These are phyloP conservation scores for Oophaga sylvatica DNA, from an alignment of 2,797 vertebrate species.

Conservation along the genomic window DNA sequence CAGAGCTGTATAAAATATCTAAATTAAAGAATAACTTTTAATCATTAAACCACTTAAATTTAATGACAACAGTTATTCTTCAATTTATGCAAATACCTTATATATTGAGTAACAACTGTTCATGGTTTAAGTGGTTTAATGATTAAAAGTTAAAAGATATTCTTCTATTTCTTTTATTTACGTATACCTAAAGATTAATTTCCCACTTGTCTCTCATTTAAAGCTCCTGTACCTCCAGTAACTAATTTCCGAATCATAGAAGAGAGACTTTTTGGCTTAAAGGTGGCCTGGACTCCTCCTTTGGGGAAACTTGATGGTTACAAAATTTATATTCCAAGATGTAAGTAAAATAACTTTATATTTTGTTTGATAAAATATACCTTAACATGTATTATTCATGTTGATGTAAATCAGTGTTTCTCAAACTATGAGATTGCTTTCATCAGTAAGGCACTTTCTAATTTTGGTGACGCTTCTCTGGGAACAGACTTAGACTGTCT, in stretches of 20 bases:
- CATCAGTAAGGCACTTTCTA: too few species aligned
- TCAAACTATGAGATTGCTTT: too few species aligned
- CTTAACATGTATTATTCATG: too few species aligned
- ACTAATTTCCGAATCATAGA: conserved; percentile 86
- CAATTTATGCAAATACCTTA: background rate
- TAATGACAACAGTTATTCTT: background rate
- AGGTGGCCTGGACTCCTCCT: conserved; percentile 82
- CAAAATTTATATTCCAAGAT: conserved; percentile 86
- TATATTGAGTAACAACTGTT: background rate
- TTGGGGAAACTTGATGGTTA: conserved; percentile 79
- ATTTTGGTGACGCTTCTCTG: too few species aligned
- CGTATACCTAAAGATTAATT: background rate
- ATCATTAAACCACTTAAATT: background rate
- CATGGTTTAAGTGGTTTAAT: too few species aligned
- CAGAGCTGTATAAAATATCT: background rate
- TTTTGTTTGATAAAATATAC: background rate
- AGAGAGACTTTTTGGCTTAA: conserved; percentile 82
- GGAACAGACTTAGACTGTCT: too few species aligned
- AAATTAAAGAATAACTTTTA: background rate
- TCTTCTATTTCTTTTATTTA: too few species aligned
- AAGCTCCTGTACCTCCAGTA: conserved; percentile 81
- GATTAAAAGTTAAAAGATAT: too few species aligned
- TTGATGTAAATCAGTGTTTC: too few species aligned
- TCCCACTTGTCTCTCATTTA: background rate
- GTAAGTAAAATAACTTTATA: conserved; percentile 71